A percentile compares a stretch with the other conserved stretches of the same genome.
These are phyloP conservation scores for Micrasema longulum DNA, from an alignment of 1,140 invertebrate species.

Conservation along the genomic window DNA sequence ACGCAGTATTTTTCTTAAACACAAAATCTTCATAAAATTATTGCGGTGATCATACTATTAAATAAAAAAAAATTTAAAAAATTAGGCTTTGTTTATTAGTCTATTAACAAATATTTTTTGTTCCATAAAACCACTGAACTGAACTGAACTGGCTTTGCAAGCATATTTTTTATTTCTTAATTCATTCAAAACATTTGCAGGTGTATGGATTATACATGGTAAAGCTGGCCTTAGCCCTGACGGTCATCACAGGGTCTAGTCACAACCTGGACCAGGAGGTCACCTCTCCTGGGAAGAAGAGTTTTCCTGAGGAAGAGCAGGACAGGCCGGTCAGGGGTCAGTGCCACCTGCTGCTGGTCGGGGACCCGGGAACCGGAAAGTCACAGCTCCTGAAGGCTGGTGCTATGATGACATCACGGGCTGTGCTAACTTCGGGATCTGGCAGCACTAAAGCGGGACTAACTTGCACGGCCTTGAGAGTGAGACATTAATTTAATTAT, in stretches of 20 bases:
- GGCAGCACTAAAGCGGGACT: slow-evolving; percentile 90
- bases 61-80: no score
- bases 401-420: slow-evolving; percentile 78
- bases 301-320: slow-evolving; percentile 49
- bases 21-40: no score
- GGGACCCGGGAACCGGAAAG: slow-evolving; percentile 91
- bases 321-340: slow-evolving; percentile 74
- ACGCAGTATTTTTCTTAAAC: no score
- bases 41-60: no score
- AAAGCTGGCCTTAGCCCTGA: slow-evolving; percentile 82
- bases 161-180: no score
- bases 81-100: no score
- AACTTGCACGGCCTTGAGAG: slow-evolving; percentile 87
- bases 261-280: slow-evolving; percentile 57
- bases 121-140: no score
- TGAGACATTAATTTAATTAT: no score
- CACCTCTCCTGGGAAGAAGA: slow-evolving; percentile 54
- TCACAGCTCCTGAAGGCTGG: slow-evolving; percentile 88
- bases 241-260: slow-evolving; percentile 65
- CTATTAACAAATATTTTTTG: no score
- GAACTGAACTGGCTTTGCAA: no score
- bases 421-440: slow-evolving; percentile 87
- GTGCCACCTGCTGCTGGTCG: slow-evolving; percentile 88
- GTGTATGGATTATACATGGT: slow-evolving; percentile 89
- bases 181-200: no score